Evolutionary conservation across 1,140 invertebrate genomes (phyloP).

Genomic region (Drosophila prosaltans): DNA sequence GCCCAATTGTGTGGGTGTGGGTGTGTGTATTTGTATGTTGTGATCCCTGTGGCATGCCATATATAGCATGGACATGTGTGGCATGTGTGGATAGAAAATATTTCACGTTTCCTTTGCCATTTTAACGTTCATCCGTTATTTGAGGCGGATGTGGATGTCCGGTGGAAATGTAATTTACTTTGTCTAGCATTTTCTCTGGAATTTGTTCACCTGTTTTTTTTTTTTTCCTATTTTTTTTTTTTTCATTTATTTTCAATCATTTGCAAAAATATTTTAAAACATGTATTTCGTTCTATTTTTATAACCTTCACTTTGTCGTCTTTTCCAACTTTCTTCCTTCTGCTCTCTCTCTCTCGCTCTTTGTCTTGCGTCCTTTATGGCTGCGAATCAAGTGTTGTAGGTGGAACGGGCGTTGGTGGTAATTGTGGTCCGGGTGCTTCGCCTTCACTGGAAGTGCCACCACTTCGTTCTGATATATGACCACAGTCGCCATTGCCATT

Average conservation of each 20-base stretch:
- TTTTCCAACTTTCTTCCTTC: background rate
- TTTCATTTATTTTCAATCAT: constrained; percentile 28
- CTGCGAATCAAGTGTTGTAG: background rate
- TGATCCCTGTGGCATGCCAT: too few relatives aligned
- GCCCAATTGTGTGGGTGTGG: background rate
- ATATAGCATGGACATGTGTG: background rate
- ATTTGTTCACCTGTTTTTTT: constrained; percentile 32
- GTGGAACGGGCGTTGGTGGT: background rate
- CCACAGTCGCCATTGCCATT: constrained; percentile 26
- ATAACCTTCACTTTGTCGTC: background rate
- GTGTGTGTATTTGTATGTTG: too few relatives aligned
- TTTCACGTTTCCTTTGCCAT: background rate
- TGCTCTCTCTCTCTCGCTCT: background rate
- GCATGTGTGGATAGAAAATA: constrained; percentile 11
- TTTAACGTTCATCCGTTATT: background rate
- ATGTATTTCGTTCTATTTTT: background rate
- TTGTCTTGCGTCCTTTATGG: background rate
- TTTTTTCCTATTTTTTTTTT: too few relatives aligned
- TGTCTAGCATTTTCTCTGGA: constrained; percentile 10
- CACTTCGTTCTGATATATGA: constrained; percentile 38
- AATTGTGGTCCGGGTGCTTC: constrained; percentile 6
- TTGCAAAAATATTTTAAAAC: constrained; percentile 60
- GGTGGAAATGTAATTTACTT: constrained; percentile 4
- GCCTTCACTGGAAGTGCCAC: constrained; percentile 19
- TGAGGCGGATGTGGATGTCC: constrained; percentile 1